A percentile compares a stretch with the other conserved stretches of the same genome.
Evolutionary conservation across 2,888 invertebrate species (phyloP).

Genomic region (Leptinotarsa rubiginosa): DNA sequence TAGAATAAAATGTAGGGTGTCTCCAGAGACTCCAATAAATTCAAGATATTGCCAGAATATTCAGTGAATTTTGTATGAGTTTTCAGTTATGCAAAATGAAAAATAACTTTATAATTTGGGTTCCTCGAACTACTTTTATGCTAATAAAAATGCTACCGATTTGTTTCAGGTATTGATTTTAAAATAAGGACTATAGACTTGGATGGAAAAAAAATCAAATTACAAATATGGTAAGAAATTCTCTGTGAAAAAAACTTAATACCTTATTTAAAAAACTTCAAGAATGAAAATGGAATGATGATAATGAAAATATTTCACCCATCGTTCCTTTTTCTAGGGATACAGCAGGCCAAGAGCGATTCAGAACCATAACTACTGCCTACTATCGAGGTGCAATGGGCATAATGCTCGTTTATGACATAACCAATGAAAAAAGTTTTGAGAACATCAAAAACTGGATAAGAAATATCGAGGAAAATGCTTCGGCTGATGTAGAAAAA

Average conservation of each 20-base stretch:
- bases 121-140: too few relatives aligned
- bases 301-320: too few relatives aligned
- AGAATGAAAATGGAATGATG: too few relatives aligned
- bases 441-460: constrained; percentile 99
- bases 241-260: too few relatives aligned
- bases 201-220: constrained; percentile 97
- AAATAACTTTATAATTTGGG: too few relatives aligned
- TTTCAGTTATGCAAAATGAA: neutral
- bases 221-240: constrained; percentile 93
- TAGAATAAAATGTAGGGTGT: too few relatives aligned
- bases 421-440: constrained; percentile 98
- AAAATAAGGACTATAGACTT: constrained; percentile 99
- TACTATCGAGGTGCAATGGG: constrained; percentile 99
- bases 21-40: too few relatives aligned
- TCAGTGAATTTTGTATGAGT: neutral
- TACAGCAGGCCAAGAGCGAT: constrained; percentile 98
- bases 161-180: constrained; percentile 93
- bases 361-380: constrained; percentile 99
- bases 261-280: too few relatives aligned
- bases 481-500: constrained; percentile 98
- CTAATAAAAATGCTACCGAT: neutral
- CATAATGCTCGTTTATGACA: constrained; percentile 99
- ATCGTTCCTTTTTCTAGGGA: constrained; percentile 70
- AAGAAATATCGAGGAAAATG: constrained; percentile 98
- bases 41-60: too few relatives aligned